Conservation (phyloP, 2,888 invertebrate species). For the Metacarcinus magister region DNA sequence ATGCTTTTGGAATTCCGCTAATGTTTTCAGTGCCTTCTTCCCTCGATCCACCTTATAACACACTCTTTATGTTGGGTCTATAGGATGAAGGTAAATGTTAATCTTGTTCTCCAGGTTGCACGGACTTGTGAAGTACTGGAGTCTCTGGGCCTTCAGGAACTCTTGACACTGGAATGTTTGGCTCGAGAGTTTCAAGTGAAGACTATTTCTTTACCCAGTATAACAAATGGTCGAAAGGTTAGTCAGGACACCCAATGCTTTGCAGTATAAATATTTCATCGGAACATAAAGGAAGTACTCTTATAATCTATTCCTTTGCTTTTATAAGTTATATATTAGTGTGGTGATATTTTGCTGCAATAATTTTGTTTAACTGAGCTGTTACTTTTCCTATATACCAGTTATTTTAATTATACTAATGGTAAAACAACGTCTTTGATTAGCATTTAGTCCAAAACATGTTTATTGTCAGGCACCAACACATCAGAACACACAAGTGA, state of each 20-base stretch:
- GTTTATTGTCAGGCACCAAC: slow-evolving; percentile 45
- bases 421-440: slow-evolving; percentile 58
- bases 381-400: background rate
- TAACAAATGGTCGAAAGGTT: slow-evolving; percentile 74
- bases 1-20: too few species aligned
- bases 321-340: background rate
- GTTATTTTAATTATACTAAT: background rate
- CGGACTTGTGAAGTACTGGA: slow-evolving; percentile 90
- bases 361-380: background rate
- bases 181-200: slow-evolving; percentile 85
- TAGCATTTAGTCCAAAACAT: slow-evolving; percentile 49
- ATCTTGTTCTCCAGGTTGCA: slow-evolving; percentile 69
- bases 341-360: background rate
- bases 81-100: background rate
- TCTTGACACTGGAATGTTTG: slow-evolving; percentile 94
- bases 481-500: slow-evolving; percentile 44
- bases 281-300: background rate
- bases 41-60: background rate
- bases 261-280: background rate
- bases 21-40: too few species aligned
- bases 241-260: background rate
- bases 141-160: slow-evolving; percentile 91
- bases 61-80: background rate
- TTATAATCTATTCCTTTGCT: background rate
- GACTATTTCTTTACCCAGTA: slow-evolving; percentile 82